Conservation (phyloP, 2,888 invertebrate species). For the Endotricha flammealis region DNA sequence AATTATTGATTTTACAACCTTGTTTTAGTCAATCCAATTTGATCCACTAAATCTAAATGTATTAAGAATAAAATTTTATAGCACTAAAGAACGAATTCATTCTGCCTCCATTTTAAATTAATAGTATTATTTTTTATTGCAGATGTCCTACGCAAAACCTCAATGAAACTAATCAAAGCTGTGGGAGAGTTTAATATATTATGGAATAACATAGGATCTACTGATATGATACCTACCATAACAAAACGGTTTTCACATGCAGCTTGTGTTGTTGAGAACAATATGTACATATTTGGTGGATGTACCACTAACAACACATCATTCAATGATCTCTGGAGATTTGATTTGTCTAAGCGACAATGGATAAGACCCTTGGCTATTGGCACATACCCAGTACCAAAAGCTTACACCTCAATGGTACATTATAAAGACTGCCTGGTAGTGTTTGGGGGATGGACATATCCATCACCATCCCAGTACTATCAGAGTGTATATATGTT, state of each 20-base stretch:
- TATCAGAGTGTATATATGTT: conserved; percentile 93
- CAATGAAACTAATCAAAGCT: conserved; percentile 86
- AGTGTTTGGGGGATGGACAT: conserved; percentile 97
- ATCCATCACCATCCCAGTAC: conserved; percentile 90
- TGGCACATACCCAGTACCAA: conserved; percentile 95
- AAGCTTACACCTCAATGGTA: conserved; percentile 96
- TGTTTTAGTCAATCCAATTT: neutral
- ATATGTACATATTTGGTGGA: conserved; percentile 97
- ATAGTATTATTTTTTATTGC: conserved; percentile 29
- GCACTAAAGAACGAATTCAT: no score
- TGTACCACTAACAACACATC: conserved; percentile 96
- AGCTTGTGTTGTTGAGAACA: conserved; percentile 88
- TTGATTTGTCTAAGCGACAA: conserved; percentile 90
- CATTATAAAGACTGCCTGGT: conserved; percentile 89
- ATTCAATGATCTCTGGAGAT: conserved; percentile 97
- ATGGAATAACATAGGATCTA: conserved; percentile 82
- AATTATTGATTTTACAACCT: conserved; percentile 2
- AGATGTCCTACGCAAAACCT: conserved; percentile 89
- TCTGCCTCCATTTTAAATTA: no score
- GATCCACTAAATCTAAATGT: no score
- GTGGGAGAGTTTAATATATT: conserved; percentile 85
- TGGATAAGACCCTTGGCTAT: conserved; percentile 92
- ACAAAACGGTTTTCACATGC: conserved; percentile 95
- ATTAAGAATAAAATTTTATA: no score
- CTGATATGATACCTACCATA: conserved; percentile 84